Conservation (phyloP, 2,113 vertebrate genomes). For the Phrynosoma blainvillii region DNA sequence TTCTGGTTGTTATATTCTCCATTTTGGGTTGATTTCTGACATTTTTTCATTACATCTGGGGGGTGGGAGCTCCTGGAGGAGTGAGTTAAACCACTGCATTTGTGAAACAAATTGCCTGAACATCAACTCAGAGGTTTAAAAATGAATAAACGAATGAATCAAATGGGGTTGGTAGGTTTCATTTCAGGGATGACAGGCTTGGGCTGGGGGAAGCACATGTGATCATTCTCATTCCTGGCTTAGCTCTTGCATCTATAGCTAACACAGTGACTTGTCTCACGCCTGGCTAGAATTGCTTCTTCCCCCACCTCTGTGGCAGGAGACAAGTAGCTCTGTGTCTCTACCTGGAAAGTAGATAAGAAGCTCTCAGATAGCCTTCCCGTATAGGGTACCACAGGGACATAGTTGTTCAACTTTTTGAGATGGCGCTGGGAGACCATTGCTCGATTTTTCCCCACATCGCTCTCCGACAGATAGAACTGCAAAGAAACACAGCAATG, state of each 20-base stretch:
- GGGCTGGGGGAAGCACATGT: too few species aligned
- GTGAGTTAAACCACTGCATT: too few species aligned
- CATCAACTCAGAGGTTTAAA: too few species aligned
- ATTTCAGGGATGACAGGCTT: too few species aligned
- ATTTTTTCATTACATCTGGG: too few species aligned
- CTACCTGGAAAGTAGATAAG: conserved; percentile 82
- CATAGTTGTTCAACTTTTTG: conserved; percentile 77
- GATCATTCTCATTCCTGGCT: background rate
- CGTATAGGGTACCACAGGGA: conserved; percentile 66
- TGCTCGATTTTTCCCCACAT: conserved; percentile 83
- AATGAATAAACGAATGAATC: too few species aligned
- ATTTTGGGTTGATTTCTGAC: too few species aligned
- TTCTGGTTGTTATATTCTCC: too few species aligned
- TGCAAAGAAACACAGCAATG: conserved; percentile 54
- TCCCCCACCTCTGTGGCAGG: background rate
- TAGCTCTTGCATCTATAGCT: background rate
- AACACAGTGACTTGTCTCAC: background rate
- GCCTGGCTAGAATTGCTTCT: background rate
- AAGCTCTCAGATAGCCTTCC: conserved; percentile 74
- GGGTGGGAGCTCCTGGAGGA: too few species aligned
- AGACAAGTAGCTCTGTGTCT: background rate
- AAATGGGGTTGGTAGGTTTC: too few species aligned
- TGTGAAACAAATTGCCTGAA: too few species aligned
- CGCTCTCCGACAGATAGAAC: conserved; percentile 84
- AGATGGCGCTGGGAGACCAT: conserved; percentile 73